Evolutionary conservation across 2,113 vertebrate genomes (phyloP).

Genomic region (Herpailurus yagouaroundi): DNA sequence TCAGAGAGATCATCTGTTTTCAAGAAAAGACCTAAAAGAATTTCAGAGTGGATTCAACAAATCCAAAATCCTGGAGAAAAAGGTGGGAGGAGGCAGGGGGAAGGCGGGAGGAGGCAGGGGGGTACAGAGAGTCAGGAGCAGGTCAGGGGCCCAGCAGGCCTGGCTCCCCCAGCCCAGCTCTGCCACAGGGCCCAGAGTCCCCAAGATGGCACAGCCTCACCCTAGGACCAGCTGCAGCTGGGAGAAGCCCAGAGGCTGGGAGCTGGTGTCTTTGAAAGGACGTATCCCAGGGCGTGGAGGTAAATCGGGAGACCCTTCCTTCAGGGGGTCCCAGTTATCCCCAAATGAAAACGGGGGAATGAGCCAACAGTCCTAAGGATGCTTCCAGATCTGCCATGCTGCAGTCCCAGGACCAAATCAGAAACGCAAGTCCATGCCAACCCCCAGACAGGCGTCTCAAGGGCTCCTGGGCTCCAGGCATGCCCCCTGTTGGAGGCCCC

Average conservation of each 20-base stretch:
- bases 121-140: no score
- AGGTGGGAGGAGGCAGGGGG: background rate
- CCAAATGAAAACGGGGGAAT: background rate
- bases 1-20: background rate
- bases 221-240: background rate
- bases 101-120: background rate
- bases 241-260: background rate
- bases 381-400: background rate
- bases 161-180: background rate
- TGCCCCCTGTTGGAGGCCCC: background rate
- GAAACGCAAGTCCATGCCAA: background rate
- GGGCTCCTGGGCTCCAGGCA: background rate
- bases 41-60: background rate
- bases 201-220: background rate
- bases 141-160: background rate
- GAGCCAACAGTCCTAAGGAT: background rate
- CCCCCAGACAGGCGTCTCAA: background rate
- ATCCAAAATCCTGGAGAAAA: background rate
- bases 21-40: background rate
- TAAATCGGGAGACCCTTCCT: background rate
- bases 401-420: background rate
- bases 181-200: no score
- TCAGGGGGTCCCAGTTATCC: background rate
- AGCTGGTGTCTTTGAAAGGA: background rate
- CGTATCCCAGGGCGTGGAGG: no score